Conservation (phyloP, 2,797 vertebrate species). For the Sebastolobus alascanus region DNA sequence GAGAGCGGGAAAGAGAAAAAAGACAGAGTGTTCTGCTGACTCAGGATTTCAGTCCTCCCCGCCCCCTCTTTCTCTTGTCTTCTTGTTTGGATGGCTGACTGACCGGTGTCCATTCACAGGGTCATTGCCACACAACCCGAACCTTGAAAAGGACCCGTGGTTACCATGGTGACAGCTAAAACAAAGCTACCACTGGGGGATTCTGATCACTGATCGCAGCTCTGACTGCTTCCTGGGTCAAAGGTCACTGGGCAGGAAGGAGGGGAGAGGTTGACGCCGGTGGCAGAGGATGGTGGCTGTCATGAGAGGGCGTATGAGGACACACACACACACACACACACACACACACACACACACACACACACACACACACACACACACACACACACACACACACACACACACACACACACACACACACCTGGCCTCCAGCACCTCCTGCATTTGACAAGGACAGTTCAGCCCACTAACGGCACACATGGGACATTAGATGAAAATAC, state of each 20-base stretch:
- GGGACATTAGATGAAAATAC: constrained; percentile 47
- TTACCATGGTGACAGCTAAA: constrained; percentile 41
- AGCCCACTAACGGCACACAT: constrained; percentile 19
- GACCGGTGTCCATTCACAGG: constrained; percentile 28
- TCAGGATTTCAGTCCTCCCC: constrained; percentile 26
- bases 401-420: constrained; percentile 37
- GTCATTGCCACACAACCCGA: neutral
- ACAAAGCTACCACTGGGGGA: neutral
- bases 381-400: constrained; percentile 46
- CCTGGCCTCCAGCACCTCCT: neutral
- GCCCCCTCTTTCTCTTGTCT: neutral
- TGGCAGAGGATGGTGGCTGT: constrained; percentile 41
- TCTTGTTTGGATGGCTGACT: constrained; percentile 2
- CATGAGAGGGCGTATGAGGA: constrained; percentile 31
- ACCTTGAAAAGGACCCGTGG: neutral
- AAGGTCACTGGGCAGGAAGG: constrained; percentile 63
- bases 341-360: constrained; percentile 42
- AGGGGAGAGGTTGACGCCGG: constrained; percentile 31
- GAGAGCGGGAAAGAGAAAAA: constrained; percentile 13
- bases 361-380: constrained; percentile 21
- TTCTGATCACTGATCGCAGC: constrained; percentile 33
- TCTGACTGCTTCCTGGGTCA: constrained; percentile 59
- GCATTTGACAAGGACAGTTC: constrained; percentile 1
- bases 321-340: constrained; percentile 30
- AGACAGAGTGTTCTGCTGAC: constrained; percentile 38